Conservation (phyloP, 2,113 vertebrate genomes). For the Corvus hawaiiensis region DNA sequence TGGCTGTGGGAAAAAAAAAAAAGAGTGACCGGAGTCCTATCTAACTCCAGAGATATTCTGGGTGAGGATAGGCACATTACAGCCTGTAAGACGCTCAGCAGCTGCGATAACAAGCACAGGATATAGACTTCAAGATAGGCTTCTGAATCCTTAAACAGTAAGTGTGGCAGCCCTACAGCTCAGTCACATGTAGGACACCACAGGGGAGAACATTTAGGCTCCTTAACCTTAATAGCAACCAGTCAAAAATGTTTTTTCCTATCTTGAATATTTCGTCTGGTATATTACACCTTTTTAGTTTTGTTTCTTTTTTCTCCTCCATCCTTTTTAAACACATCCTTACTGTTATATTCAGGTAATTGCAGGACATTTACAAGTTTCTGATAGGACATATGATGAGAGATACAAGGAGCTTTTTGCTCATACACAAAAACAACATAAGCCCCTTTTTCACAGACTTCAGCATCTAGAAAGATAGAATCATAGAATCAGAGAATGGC, state of each 20-base stretch:
- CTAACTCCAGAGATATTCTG: background rate
- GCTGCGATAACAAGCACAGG: background rate
- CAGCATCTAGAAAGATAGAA: background rate
- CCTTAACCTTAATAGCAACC: background rate
- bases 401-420: background rate
- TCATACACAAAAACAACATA: background rate
- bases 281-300: fast-evolving
- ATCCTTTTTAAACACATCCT: background rate
- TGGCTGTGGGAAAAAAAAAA: background rate
- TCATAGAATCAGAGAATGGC: background rate
- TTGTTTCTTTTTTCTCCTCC: background rate
- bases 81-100: background rate
- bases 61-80: background rate
- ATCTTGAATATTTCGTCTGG: background rate
- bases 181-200: background rate
- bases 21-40: background rate
- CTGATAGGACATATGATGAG: background rate
- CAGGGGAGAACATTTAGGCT: background rate
- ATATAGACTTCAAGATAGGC: background rate
- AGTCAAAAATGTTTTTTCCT: background rate
- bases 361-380: background rate
- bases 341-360: background rate
- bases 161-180: background rate
- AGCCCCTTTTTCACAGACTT: background rate
- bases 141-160: background rate